These are phyloP conservation scores for Thecocarcelia acutangulata DNA, from an alignment of 2,888 invertebrate genomes.

Conservation along the genomic window DNA sequence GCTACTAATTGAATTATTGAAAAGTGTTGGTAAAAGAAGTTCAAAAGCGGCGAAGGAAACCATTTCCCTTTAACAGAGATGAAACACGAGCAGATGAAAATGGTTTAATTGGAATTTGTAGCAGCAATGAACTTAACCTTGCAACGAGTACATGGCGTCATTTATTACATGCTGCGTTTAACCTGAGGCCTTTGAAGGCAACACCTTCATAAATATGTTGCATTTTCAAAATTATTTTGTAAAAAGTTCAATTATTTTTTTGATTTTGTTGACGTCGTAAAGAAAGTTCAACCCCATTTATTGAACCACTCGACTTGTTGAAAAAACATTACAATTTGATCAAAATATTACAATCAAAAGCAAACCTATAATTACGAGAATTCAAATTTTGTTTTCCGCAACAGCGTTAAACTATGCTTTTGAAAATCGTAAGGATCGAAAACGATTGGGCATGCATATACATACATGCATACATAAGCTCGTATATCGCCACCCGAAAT, in stretches of 20 bases:
- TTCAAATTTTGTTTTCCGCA: slow-evolving; percentile 49
- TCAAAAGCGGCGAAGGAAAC: slow-evolving; percentile 17
- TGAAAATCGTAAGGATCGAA: neutral
- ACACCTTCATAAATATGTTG: slow-evolving; percentile 67
- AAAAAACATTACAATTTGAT: slow-evolving; percentile 30
- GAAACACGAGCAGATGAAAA: neutral
- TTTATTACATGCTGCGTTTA: slow-evolving; percentile 57
- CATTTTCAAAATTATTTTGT: slow-evolving; percentile 38
- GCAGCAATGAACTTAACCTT: slow-evolving; percentile 54
- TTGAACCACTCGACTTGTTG: neutral
- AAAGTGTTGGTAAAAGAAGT: slow-evolving; percentile 39
- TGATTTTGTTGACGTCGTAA: slow-evolving; percentile 29
- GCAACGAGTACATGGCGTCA: slow-evolving; percentile 17
- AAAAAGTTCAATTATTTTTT: slow-evolving; percentile 52
- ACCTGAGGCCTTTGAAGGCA: slow-evolving; percentile 57
- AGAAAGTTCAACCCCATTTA: slow-evolving; percentile 49
- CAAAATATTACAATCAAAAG: slow-evolving; percentile 64
- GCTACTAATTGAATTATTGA: slow-evolving; percentile 56
- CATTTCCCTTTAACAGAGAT: slow-evolving; percentile 15
- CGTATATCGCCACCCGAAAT: slow-evolving; percentile 1
- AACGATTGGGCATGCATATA: neutral
- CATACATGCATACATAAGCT: neutral
- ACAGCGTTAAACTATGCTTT: slow-evolving; percentile 18
- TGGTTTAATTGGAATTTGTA: slow-evolving; percentile 43
- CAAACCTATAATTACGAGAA: slow-evolving; percentile 64